Conservation (phyloP, 2,797 vertebrate species). For the Alca torda region DNA sequence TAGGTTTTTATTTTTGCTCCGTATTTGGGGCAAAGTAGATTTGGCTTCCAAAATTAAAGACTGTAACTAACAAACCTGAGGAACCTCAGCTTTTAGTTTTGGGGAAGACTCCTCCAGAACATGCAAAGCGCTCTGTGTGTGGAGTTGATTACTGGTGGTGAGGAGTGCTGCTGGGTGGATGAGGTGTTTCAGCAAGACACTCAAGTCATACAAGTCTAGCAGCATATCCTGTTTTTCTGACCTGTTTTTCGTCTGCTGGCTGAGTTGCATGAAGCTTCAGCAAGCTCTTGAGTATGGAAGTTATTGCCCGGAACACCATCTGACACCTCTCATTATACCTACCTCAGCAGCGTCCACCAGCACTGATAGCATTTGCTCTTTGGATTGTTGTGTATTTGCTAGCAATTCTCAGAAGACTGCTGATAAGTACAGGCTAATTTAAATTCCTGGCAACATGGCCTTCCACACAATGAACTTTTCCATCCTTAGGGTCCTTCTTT, state of each 20-base stretch:
- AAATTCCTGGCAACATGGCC: neutral
- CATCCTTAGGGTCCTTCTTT: neutral
- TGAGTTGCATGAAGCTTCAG: neutral
- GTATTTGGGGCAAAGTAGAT: neutral
- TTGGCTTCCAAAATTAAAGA: neutral
- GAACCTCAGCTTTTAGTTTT: neutral
- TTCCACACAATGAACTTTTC: neutral
- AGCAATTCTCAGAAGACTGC: neutral
- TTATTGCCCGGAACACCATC: neutral
- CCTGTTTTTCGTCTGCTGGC: neutral
- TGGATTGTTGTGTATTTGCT: neutral
- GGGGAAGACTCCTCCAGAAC: neutral
- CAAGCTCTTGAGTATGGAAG: neutral
- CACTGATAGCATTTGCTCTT: neutral
- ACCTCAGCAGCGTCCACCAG: neutral
- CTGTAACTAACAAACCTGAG: neutral
- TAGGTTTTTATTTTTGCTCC: neutral
- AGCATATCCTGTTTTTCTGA: slow-evolving; percentile 8
- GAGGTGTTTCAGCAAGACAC: neutral
- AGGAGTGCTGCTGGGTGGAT: neutral
- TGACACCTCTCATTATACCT: neutral
- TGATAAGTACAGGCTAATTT: neutral
- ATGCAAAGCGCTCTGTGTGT: neutral
- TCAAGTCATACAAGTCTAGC: neutral
- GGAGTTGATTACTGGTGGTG: neutral